Conservation (phyloP, 2,113 vertebrate species). For the Tricholaema leucomelas region DNA sequence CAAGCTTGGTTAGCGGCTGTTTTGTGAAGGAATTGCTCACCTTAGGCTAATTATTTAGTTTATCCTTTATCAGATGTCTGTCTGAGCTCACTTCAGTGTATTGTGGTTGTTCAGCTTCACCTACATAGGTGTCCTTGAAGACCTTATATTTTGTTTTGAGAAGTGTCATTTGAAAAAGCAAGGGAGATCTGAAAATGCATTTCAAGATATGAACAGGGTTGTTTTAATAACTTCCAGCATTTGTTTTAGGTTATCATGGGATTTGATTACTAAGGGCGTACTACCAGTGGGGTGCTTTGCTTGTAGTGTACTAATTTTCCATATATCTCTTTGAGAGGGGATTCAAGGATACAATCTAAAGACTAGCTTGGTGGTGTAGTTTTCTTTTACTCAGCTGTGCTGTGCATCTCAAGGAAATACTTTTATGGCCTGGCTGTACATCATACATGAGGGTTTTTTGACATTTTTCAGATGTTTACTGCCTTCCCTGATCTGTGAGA, state of each 20-base stretch:
- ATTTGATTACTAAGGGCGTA: neutral
- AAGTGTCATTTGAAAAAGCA: neutral
- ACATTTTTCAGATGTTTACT: neutral
- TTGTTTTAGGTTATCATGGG: neutral
- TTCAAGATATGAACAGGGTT: neutral
- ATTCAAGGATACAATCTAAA: neutral
- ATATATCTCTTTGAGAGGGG: neutral
- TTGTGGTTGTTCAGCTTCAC: neutral
- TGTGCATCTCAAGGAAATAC: neutral
- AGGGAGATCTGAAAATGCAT: neutral
- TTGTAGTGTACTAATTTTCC: neutral
- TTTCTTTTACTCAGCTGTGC: neutral
- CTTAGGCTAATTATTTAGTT: neutral
- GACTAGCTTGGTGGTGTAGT: neutral
- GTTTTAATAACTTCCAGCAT: neutral
- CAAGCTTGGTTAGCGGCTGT: neutral
- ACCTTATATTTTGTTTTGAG: neutral
- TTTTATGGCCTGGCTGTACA: neutral
- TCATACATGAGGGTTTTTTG: neutral
- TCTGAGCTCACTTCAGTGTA: neutral
- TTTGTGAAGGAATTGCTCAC: neutral
- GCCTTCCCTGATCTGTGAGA: neutral
- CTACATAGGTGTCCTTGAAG: neutral
- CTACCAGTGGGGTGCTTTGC: fast-evolving
- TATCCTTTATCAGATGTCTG: neutral